A percentile compares a stretch with the other conserved stretches of the same genome.
Conservation (phyloP, 2,113 vertebrate genomes). For the Danio rerio region DNA sequence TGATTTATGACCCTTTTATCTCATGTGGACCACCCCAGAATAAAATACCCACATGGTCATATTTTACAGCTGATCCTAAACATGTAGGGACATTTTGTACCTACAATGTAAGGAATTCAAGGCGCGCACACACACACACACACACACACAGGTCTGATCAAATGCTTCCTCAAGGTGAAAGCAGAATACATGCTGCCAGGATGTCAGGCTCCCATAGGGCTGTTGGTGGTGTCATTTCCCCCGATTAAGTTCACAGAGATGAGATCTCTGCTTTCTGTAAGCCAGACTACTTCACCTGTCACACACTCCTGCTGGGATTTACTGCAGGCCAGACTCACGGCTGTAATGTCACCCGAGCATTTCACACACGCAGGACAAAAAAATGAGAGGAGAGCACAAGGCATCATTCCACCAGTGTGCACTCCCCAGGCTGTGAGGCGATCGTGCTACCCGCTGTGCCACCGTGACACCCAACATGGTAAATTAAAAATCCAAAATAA, state of each 20-base stretch:
- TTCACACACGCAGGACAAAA: not conserved
- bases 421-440: no score
- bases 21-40: no score
- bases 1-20: no score
- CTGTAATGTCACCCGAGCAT: not conserved
- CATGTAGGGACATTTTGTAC: no score
- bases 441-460: no score
- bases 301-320: slow-evolving; percentile 35
- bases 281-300: slow-evolving; percentile 40
- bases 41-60: no score
- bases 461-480: no score
- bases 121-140: no score
- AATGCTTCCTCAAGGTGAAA: slow-evolving; percentile 28
- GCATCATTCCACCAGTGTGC: not conserved
- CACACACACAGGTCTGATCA: not conserved
- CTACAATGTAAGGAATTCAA: no score
- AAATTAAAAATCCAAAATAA: no score
- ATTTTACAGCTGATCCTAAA: no score
- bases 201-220: slow-evolving; percentile 24
- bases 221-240: slow-evolving; percentile 41
- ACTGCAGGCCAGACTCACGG: slow-evolving; percentile 3
- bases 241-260: slow-evolving; percentile 42
- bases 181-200: slow-evolving; percentile 8
- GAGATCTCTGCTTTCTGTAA: slow-evolving; percentile 34
- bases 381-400: not conserved